Evolutionary conservation across 1,140 invertebrate species (phyloP), one percentile per base, ranked within the genome.

Genomic region (Bombus ignitus): DNA sequence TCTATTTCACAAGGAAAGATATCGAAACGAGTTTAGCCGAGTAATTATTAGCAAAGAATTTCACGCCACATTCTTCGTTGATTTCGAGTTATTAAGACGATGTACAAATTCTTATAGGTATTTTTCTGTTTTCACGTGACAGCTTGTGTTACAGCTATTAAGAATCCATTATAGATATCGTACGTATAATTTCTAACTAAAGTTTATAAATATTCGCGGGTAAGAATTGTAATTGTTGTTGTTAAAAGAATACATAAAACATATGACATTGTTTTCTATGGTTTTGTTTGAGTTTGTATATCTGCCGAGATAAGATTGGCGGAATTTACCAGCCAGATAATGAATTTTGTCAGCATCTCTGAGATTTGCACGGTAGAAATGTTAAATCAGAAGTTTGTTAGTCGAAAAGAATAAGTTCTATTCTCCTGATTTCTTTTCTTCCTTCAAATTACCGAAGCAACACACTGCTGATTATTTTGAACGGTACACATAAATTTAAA

Each of bases 271-370:
- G 18, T 37, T 78, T 47, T 47, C 77, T 15, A 4, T 13, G 3
- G 32, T 18, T 65, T 76, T 25, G 18, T 79, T 79, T 79, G 76
- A 39, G 18, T 35, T 66, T 66, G 25, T 78, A 47, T 79, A 18
- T 47, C 32, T 12, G 9, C 9, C 5, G 22, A 79, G 77, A 79
- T 79, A 79, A 68, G n/a, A 47, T 47, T 68, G n/a, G 4, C 62
- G 39, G 62, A 78, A 78, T 65, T 66, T 15, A 9, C 15, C n/a
- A 79, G 12, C 28, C 8, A 32, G 28, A 57, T 57, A 53, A 53
- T 53, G 47, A 53, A 53, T 53, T 22, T 25, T 76, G 3, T n/a
- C 35, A 25, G 22, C 22, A 62, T 59, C 22, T 59, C 1, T 59
- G 47, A 53, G 47, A 32, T 66, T 12, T 15, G 5, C 5, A 66